Base-by-base conservation (phyloP, 2,888 invertebrate species). In the Melitaea athalia region DNA sequence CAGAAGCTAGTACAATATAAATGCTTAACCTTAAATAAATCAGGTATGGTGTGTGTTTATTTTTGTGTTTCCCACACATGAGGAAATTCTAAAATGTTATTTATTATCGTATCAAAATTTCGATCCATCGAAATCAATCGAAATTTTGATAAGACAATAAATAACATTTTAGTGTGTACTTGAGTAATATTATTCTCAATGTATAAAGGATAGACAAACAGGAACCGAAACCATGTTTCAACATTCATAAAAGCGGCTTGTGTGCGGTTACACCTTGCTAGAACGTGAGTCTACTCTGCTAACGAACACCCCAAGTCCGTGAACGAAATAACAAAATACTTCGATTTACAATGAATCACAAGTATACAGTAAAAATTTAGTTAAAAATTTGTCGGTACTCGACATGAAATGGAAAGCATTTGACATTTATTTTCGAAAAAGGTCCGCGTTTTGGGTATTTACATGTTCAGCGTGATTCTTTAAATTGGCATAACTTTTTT, bases 241-340 rank as follows among this genome's bases (percentile, higher is more conserved):
- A 52, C 50, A 49, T 52, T 17, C n/a, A 52, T 52, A 24, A 17
- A 52, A 52, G 50, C 50, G 17, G 24, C 17, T 52, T 52, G 50
- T 24, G 50, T 17, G 50, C 50, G 43, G 3, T 43, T 17, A 10
- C 24, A 52, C 50, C 17, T 52, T 52, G 11, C 50, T 17, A 24
- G 17, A 52, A 52, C 50, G 10, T 24, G 50, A 52, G 8, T 24
- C 50, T 11, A 43, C 43, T 43, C 43, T 11, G 3, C 11, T 11
- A 43, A 7, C 43, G 50, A 52, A 17, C 50, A 52, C 50, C 43
- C n/a, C n/a, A n/a, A n/a, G 43, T 11, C 11, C 11, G 43, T 43
- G 43, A 43, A 52, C 11, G 10, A 17, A 11, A 24, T 24, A 24
- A 24, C 24, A 24, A 52, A 6, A 10, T 17, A 17, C 17, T 50